These are phyloP conservation scores for Cyprichromis sp. DNA, from an alignment of 2,113 vertebrate species.

Conservation along the genomic window DNA sequence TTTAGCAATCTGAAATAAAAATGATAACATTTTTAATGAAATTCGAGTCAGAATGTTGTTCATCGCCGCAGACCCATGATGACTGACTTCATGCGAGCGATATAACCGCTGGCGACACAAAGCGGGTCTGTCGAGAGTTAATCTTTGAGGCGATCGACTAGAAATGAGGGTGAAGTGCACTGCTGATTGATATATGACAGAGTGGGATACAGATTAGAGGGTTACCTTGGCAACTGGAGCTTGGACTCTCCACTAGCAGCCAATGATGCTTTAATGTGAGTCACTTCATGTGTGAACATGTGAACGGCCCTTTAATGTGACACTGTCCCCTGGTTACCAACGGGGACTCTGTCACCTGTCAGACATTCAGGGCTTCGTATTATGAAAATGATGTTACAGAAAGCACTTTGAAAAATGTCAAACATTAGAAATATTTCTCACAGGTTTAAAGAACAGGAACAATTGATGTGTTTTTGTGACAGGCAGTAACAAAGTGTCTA, in stretches of 20 bases:
- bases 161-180: neutral
- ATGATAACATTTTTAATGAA: accelerated
- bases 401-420: neutral
- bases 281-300: neutral
- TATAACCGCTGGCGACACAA: neutral
- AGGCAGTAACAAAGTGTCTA: neutral
- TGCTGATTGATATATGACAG: neutral
- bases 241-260: neutral
- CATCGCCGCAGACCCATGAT: neutral
- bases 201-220: neutral
- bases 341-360: neutral
- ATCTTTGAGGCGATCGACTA: neutral
- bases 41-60: accelerated
- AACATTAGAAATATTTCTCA: neutral
- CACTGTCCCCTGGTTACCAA: neutral
- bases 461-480: neutral
- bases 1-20: neutral
- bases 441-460: neutral
- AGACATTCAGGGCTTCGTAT: neutral
- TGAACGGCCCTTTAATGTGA: neutral
- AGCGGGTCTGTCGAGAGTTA: neutral
- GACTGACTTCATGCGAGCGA: accelerated
- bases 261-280: neutral
- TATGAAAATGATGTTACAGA: neutral
- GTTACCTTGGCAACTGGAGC: neutral